Evolutionary conservation across 2,888 invertebrate species (phyloP).

Genomic region (Drosophila hawaiiensis): DNA sequence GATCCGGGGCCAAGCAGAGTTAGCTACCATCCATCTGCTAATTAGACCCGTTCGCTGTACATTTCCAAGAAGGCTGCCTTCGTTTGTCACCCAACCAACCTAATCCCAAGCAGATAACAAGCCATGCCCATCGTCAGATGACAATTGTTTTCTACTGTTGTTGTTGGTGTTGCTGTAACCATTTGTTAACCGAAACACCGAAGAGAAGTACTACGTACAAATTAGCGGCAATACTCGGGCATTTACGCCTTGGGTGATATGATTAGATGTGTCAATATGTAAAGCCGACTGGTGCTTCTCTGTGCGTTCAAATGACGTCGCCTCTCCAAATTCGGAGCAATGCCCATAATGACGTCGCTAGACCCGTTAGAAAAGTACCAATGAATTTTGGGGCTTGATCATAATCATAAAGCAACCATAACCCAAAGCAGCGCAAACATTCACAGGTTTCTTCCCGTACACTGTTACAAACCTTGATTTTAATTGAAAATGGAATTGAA

Average conservation of each 20-base stretch:
- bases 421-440: neutral
- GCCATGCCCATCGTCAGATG: slow-evolving; percentile 25
- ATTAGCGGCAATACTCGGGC: slow-evolving; percentile 66
- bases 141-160: neutral
- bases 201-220: slow-evolving; percentile 46
- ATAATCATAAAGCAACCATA: slow-evolving; percentile 17
- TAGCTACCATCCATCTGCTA: slow-evolving; percentile 40
- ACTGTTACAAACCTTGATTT: neutral
- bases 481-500: neutral
- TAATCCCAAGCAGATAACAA: slow-evolving; percentile 61
- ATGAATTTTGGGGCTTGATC: slow-evolving; percentile 4
- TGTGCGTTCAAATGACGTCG: slow-evolving; percentile 54
- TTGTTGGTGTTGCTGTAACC: slow-evolving; percentile 16
- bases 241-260: slow-evolving; percentile 57
- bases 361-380: slow-evolving; percentile 1
- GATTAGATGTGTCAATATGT: slow-evolving; percentile 76
- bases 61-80: slow-evolving; percentile 34
- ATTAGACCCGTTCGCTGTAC: slow-evolving; percentile 41
- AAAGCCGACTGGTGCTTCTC: slow-evolving; percentile 25
- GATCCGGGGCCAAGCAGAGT: slow-evolving; percentile 19
- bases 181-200: slow-evolving; percentile 19
- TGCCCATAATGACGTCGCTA: slow-evolving; percentile 48
- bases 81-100: slow-evolving; percentile 38
- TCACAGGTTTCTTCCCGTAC: neutral
- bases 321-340: slow-evolving; percentile 30